A percentile compares a stretch with the other conserved stretches of the same genome.
Conservation (phyloP, 2,888 invertebrate genomes). For the Petrolisthes cinctipes region DNA sequence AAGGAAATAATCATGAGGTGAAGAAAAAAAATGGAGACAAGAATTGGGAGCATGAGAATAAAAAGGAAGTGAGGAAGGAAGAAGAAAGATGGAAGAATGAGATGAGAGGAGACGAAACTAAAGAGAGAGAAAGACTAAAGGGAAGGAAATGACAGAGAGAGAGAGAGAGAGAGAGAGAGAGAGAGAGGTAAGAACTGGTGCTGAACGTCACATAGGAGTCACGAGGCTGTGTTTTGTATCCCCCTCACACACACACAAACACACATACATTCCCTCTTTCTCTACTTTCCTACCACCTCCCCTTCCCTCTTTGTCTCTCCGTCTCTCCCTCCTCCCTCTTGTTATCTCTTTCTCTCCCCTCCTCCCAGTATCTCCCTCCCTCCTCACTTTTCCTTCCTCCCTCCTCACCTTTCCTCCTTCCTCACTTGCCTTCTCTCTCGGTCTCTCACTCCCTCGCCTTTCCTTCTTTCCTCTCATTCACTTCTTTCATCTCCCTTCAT, state of each 20-base stretch:
- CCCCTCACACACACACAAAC: not conserved
- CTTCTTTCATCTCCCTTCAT: not conserved
- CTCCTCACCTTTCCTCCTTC: not conserved
- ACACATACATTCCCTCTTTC: not conserved
- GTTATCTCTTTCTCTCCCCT: not conserved
- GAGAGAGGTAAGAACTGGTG: not conserved
- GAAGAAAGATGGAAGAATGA: not conserved
- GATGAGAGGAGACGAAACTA: not conserved
- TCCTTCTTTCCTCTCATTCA: not conserved
- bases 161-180: not conserved
- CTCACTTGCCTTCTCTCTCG: not conserved
- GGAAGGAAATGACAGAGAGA: not conserved
- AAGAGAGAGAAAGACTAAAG: not conserved
- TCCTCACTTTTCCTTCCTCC: not conserved
- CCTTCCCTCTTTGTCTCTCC: not conserved
- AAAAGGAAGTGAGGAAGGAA: not conserved
- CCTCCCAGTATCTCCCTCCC: not conserved
- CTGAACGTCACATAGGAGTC: not conserved
- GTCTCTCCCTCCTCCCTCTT: not conserved
- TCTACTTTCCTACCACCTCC: not conserved
- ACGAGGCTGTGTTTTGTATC: not conserved
- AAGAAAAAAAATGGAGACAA: not conserved
- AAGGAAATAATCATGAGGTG: not conserved
- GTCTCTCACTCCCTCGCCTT: not conserved
- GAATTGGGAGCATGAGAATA: not conserved